Evolutionary conservation across 2,888 invertebrate genomes (phyloP), one percentile per base, ranked within the genome.

Genomic region (Agriopis aurantiaria): DNA sequence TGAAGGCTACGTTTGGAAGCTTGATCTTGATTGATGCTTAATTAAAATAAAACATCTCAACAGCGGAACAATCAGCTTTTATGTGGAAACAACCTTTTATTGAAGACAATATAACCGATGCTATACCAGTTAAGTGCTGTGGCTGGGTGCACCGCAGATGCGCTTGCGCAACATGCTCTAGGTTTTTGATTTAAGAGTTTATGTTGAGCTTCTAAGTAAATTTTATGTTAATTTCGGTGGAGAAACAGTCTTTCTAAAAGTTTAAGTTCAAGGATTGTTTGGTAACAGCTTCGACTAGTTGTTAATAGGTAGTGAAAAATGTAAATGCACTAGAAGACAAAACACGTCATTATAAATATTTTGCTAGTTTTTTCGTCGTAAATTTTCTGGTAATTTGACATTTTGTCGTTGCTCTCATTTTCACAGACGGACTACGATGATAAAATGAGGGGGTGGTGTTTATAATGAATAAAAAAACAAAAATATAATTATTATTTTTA

Each of bases 1-100:
- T 78, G 89, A 91, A 91, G 90, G 90, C 80, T 84, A 75, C 77
- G 81, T 81, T 81, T 76, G 70, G 81, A 70, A 70, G 82, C 85
- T 83, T 78, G 72, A 81, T 75, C 77, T 81, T 78, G 82, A 84
- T 88, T 85, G 79, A 78, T 84, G 83, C 78, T 78, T 82, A 82
- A 81, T 86, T 85, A 84, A 85, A 82, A 70, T 70, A 65, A 65
- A 76, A 73, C 58, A 52, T 53, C 62, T 66, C 49, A 45, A 72
- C 61, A 64, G 58, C 65, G 56, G 59, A 60, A 69, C 64, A 67
- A 72, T 66, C 63, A 61, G 62, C 57, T 68, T 71, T 68, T 71
- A 71, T 68, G 68, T 71, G 51, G 65, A 68, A 68, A 71, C 59
- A 68, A 68, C 65, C 53, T 66, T 71, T 66, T 71, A 67, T 59